A percentile compares a stretch with the other conserved stretches of the same genome.
phyloP scores from a whole-genome alignment of 2,797 vertebrate species.

The Phoebastria nigripes region DNA sequence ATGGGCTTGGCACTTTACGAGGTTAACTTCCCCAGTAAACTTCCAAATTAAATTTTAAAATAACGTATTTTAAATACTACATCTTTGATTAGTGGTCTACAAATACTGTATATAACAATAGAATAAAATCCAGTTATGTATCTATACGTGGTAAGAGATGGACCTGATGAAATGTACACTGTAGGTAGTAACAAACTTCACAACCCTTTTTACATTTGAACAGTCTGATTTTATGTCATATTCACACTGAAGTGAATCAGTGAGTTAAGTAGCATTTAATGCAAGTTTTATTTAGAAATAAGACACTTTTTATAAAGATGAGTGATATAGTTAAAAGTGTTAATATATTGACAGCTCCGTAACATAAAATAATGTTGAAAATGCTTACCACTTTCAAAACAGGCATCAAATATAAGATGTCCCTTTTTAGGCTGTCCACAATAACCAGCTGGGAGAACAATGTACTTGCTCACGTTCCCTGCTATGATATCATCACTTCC shows the following conservation, averaged over 20 bases:
- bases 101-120: not conserved
- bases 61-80: not conserved
- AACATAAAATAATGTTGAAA: not conserved
- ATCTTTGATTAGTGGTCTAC: not conserved
- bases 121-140: not conserved
- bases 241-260: not conserved
- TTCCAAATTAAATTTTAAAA: not conserved
- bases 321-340: not conserved
- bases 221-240: not conserved
- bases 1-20: not conserved
- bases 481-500: conserved; percentile 88
- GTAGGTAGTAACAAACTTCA: not conserved
- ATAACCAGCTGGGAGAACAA: conserved; percentile 84
- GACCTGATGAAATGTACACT: not conserved
- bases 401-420: conserved; percentile 94
- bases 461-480: conserved; percentile 91
- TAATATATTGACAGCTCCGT: not conserved
- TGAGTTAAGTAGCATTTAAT: not conserved
- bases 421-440: conserved; percentile 85
- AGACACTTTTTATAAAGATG: not conserved
- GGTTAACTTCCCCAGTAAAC: not conserved
- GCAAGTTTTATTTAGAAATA: not conserved
- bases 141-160: not conserved
- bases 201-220: not conserved
- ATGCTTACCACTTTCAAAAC: conserved; percentile 96